Conservation (phyloP, 2,113 vertebrate species). For the Telmatochromis bifrenatus region DNA sequence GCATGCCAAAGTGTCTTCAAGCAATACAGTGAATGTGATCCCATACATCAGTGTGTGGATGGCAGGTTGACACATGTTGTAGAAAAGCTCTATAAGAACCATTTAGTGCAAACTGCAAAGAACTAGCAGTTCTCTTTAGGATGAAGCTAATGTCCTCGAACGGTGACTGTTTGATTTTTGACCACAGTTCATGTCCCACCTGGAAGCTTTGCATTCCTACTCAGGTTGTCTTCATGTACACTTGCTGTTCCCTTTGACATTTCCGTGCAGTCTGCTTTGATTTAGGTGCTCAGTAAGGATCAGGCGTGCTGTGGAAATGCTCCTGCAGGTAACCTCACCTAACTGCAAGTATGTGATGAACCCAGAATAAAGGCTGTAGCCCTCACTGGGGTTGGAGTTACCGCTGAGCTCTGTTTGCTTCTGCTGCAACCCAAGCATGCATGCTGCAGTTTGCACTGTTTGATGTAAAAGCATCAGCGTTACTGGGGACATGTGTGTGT, state of each 20-base stretch:
- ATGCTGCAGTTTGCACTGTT: not conserved
- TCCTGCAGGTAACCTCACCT: not conserved
- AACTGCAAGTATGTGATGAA: not conserved
- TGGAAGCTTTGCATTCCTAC: not conserved
- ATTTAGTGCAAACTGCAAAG: fast-evolving
- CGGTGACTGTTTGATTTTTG: not conserved
- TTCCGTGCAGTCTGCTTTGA: not conserved
- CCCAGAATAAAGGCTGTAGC: not conserved
- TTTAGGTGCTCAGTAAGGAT: not conserved
- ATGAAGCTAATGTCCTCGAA: fast-evolving
- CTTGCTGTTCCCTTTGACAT: not conserved
- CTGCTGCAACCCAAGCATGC: not conserved
- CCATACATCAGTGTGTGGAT: not conserved
- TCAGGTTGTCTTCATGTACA: fast-evolving
- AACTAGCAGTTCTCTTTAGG: not conserved
- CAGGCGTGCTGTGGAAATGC: not conserved
- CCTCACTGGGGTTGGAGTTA: not conserved
- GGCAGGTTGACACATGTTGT: not conserved
- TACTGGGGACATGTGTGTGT: fast-evolving
- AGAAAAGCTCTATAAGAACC: not conserved
- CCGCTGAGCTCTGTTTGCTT: not conserved
- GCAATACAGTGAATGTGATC: not conserved
- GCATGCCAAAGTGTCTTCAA: not conserved
- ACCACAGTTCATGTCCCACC: fast-evolving
- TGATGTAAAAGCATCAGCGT: not conserved